Evolutionary conservation across 2,113 vertebrate genomes (phyloP).

Genomic region (Perognathus longimembris): DNA sequence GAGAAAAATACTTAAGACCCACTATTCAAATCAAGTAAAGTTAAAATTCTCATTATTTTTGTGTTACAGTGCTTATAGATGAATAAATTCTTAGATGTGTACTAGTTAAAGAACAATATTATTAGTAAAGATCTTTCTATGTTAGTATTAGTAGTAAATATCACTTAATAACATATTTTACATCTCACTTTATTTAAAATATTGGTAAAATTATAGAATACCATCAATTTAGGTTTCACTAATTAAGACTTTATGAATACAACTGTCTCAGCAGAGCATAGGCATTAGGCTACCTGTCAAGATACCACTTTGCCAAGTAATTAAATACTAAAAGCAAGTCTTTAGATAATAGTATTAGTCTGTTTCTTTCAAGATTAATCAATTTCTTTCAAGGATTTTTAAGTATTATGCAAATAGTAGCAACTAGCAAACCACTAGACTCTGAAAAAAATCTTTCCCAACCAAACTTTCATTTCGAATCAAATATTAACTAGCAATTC

Average conservation of each 20-base stretch:
- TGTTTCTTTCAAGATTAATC: conserved; percentile 18
- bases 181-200: conserved; percentile 50
- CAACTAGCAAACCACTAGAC: background rate
- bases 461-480: background rate
- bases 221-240: conserved; percentile 36
- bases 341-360: conserved; percentile 30
- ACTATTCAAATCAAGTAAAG: conserved; percentile 42
- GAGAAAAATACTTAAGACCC: conserved; percentile 44
- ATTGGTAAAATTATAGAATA: conserved; percentile 36
- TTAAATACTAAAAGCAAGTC: conserved; percentile 51
- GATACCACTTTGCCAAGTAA: conserved; percentile 44
- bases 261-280: conserved; percentile 21
- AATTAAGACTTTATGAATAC: conserved; percentile 35
- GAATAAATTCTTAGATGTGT: conserved; percentile 26
- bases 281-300: background rate
- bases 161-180: background rate
- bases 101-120: conserved; percentile 44
- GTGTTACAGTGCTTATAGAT: conserved; percentile 18
- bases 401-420: conserved; percentile 35
- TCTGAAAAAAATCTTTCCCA: background rate
- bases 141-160: background rate
- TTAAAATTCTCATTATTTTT: conserved; percentile 67
- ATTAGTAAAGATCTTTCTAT: conserved; percentile 17
- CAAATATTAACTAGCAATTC: conserved; percentile 8
- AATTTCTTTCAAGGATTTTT: conserved; percentile 48